Evolutionary conservation across 2,113 vertebrate species (phyloP).

Genomic region (Drymodes brunneopygia): DNA sequence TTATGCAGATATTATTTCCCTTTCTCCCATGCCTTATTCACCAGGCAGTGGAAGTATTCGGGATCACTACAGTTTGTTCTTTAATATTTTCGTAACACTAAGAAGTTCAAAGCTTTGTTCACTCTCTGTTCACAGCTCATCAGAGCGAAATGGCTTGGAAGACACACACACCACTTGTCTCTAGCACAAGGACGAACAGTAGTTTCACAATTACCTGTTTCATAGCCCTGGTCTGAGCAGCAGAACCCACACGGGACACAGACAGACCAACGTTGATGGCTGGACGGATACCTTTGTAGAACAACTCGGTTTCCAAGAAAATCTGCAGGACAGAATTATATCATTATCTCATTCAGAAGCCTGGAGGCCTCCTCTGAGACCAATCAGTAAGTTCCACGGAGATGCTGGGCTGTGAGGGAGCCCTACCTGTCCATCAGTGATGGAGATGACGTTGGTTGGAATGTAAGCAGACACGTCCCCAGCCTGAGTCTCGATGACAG

Average conservation of each 20-base stretch:
- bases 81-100: accelerated
- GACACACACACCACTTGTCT: too few species aligned
- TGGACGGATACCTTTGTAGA: constrained; percentile 98
- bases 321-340: constrained; percentile 74
- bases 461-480: constrained; percentile 99
- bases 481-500: constrained; percentile 98
- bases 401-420: accelerated
- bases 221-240: constrained; percentile 98
- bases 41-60: accelerated
- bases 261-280: constrained; percentile 98
- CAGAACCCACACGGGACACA: constrained; percentile 97
- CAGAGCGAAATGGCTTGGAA: background rate
- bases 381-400: accelerated
- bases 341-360: background rate
- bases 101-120: background rate
- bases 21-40: background rate
- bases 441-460: constrained; percentile 98
- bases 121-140: background rate
- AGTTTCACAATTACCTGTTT: constrained; percentile 82
- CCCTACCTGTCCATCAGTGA: constrained; percentile 94
- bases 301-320: constrained; percentile 98
- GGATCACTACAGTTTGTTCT: background rate
- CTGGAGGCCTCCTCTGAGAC: background rate
- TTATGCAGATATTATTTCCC: background rate
- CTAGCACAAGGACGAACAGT: accelerated